Percentiles rank a stretch among this genome's conserved stretches.
phyloP scores from a whole-genome alignment of 1,140 invertebrate genomes.

The Bilobella aurantiaca region DNA sequence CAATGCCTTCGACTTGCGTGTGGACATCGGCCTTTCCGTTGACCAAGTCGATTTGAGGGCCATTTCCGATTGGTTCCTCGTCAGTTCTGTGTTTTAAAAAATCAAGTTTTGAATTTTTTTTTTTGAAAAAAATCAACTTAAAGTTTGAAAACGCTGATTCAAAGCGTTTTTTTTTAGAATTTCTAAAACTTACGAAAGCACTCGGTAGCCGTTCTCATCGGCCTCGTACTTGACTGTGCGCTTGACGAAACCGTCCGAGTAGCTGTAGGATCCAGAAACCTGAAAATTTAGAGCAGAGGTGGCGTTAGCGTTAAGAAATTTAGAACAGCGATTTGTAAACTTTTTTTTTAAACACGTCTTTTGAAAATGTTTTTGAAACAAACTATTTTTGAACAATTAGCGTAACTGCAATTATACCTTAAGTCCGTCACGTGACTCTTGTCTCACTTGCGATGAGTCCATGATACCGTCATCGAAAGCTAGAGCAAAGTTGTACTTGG shows the following conservation, averaged over 20 bases:
- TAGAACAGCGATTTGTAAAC: no score
- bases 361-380: no score
- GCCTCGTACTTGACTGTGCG: constrained; percentile 47
- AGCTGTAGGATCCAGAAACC: constrained; percentile 45
- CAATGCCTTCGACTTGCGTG: constrained; percentile 37
- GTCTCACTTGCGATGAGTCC: constrained; percentile 42
- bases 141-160: not conserved
- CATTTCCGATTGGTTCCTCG: constrained; percentile 43
- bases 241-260: constrained; percentile 47
- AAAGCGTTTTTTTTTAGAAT: not conserved
- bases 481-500: constrained; percentile 44
- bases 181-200: constrained; percentile 42
- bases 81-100: constrained; percentile 43
- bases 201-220: constrained; percentile 50
- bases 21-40: constrained; percentile 43
- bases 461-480: constrained; percentile 45
- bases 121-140: no score
- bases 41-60: constrained; percentile 41
- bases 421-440: constrained; percentile 45
- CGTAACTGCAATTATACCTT: constrained; percentile 31
- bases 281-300: not conserved
- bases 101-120: no score
- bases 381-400: no score
- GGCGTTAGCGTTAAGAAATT: not conserved
- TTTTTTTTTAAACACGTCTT: no score